Evolutionary conservation across 2,113 vertebrate species (phyloP), one percentile per base, ranked within the genome.

Genomic region (Falco punctatus): DNA sequence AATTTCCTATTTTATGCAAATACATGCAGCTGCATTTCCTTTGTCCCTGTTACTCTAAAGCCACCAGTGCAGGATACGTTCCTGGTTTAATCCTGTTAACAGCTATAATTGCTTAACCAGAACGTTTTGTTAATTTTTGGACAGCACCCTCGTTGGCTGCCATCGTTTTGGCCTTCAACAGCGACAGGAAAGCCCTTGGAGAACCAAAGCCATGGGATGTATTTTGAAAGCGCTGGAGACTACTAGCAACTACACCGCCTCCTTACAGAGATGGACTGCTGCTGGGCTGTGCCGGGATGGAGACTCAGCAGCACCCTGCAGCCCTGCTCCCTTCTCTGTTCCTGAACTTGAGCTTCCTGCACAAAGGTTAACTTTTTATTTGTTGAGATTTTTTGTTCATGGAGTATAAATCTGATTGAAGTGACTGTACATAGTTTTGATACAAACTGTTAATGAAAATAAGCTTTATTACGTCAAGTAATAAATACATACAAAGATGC

Each of bases 401-500:
- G 35, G 26, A 71, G 17, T 15, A 21, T 49, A 33, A 67, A 71
- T n/a, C 74, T 46, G 61, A 92, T 94, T 86, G n/a, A 96, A 96
- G 69, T 67, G 58, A 97, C 77, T 62, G 71, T 81, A 95, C 92
- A 70, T 46, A 75, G 54, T 69, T 93, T 95, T 91, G 79, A 97
- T 80, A 97, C 97, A 97, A 97, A 95, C 48, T 97, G 96, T 98
- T 99, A 99, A 98, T 99, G 99, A 99, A 99, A 99, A 99, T 99
- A 99, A 99, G 99, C 99, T 99, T 99, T 99, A 99, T 99, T 99
- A 99, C 99, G 89, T 98, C 98, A 98, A 99, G 99, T 99, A 99
- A 99, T 99, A 99, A 99, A 99, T 99, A 99, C 98, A 99, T 99
- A 99, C 99, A 99, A 99, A 99, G 99, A 99, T 99, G 99, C 98